Percentiles rank a stretch among this genome's conserved stretches.
Conservation (phyloP, 2,888 invertebrate genomes). For the Melitaea athalia region DNA sequence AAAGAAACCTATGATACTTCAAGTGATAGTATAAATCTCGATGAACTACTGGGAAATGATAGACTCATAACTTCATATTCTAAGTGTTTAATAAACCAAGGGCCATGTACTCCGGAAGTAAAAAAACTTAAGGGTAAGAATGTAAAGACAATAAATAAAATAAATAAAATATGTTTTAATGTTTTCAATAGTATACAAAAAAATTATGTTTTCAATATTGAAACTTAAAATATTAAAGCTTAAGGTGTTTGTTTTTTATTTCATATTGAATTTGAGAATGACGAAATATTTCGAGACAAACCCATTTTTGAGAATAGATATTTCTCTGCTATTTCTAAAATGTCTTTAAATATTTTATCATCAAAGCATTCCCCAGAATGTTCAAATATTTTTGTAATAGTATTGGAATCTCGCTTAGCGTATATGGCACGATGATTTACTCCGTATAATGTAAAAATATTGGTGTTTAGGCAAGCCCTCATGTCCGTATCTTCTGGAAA, state of each 20-base stretch:
- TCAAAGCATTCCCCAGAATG: constrained; percentile 75
- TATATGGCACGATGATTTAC: constrained; percentile 69
- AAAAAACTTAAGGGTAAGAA: constrained; percentile 86
- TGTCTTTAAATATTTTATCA: constrained; percentile 68
- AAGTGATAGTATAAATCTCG: constrained; percentile 85
- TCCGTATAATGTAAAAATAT: constrained; percentile 57
- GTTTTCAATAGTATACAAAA: neutral
- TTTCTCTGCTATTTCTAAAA: constrained; percentile 77
- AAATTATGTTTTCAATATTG: neutral
- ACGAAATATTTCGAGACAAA: constrained; percentile 80
- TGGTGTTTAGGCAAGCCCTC: constrained; percentile 59
- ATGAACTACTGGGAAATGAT: constrained; percentile 85
- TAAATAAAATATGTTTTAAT: neutral
- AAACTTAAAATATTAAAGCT: constrained; percentile 7
- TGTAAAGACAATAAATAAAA: neutral
- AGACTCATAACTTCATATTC: constrained; percentile 85
- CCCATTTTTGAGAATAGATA: constrained; percentile 74
- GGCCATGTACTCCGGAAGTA: constrained; percentile 87
- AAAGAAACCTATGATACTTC: constrained; percentile 81
- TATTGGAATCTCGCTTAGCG: constrained; percentile 55
- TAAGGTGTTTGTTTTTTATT: neutral
- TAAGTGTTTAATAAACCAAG: constrained; percentile 85
- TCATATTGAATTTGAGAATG: constrained; percentile 44
- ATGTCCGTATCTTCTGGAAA: constrained; percentile 66
- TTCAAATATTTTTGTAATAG: constrained; percentile 74